Conservation (phyloP, 2,113 vertebrate species). For the Dromaius novaehollandiae region DNA sequence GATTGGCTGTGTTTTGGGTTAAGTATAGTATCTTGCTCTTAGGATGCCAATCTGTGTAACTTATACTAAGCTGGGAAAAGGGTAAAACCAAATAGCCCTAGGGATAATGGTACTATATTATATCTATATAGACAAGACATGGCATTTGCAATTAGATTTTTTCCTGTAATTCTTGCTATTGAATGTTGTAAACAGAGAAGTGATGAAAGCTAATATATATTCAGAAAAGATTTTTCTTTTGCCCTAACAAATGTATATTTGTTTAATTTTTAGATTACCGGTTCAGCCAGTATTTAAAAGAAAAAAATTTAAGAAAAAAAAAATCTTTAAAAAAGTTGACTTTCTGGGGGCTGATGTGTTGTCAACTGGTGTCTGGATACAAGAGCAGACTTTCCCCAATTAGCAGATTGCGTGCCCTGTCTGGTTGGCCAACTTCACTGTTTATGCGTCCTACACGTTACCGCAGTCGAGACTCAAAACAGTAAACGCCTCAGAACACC, state of each 20-base stretch:
- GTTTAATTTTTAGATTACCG: not conserved
- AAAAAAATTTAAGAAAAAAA: not conserved
- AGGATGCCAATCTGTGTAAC: not conserved
- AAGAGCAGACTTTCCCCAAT: not conserved
- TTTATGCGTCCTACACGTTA: not conserved
- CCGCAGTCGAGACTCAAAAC: slow-evolving; percentile 32
- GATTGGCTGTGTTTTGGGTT: not conserved
- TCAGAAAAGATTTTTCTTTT: not conserved
- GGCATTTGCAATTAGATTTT: not conserved
- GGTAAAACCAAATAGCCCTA: not conserved
- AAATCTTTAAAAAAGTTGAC: not conserved
- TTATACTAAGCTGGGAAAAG: not conserved
- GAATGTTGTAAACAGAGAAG: not conserved
- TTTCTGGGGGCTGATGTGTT: not conserved
- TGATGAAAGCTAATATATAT: not conserved
- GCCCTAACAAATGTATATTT: fast-evolving
- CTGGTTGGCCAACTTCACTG: slow-evolving; percentile 4
- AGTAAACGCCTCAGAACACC: not conserved
- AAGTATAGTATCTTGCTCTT: not conserved
- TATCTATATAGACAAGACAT: not conserved
- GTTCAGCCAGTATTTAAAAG: not conserved
- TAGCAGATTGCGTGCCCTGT: not conserved
- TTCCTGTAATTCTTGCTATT: not conserved
- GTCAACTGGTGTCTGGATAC: not conserved
- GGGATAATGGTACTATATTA: not conserved